Percentiles rank a stretch among this genome's conserved stretches.
Conservation (phyloP, 2,797 vertebrate genomes). For the Microcaecilia unicolor region DNA sequence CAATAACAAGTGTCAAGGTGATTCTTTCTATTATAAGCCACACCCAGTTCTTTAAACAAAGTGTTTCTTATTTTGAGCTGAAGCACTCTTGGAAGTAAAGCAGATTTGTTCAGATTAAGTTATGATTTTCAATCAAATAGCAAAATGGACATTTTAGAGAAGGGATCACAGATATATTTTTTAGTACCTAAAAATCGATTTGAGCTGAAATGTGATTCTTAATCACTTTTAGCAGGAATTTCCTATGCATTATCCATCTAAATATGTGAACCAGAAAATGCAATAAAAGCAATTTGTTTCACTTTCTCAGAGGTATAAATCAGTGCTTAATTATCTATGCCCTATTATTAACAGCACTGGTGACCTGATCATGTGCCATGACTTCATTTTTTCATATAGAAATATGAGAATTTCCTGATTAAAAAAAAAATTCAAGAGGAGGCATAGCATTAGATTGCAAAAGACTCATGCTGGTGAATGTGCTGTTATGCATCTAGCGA, state of each 20-base stretch:
- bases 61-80: conserved; percentile 41
- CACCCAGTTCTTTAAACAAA: conserved; percentile 56
- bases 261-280: conserved; percentile 53
- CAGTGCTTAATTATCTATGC: conserved; percentile 60
- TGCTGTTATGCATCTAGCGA: too few relatives aligned
- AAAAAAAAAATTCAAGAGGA: too few relatives aligned
- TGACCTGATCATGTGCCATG: conserved; percentile 63
- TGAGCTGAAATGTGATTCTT: conserved; percentile 54
- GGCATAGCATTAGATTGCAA: too few relatives aligned
- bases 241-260: conserved; percentile 58
- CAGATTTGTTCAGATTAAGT: conserved; percentile 57
- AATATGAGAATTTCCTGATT: conserved; percentile 53
- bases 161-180: conserved; percentile 52
- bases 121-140: conserved; percentile 59
- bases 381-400: conserved; percentile 58
- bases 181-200: too few relatives aligned
- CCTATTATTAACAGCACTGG: conserved; percentile 61
- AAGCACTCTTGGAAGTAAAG: conserved; percentile 40
- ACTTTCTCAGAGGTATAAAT: conserved; percentile 60
- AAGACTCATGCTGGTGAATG: too few relatives aligned
- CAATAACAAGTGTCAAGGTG: conserved; percentile 62
- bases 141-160: conserved; percentile 55
- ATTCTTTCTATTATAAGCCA: conserved; percentile 59
- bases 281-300: conserved; percentile 62
- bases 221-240: conserved; percentile 58